Conservation (phyloP, 2,888 invertebrate genomes). For the Lasioglossum morio region DNA sequence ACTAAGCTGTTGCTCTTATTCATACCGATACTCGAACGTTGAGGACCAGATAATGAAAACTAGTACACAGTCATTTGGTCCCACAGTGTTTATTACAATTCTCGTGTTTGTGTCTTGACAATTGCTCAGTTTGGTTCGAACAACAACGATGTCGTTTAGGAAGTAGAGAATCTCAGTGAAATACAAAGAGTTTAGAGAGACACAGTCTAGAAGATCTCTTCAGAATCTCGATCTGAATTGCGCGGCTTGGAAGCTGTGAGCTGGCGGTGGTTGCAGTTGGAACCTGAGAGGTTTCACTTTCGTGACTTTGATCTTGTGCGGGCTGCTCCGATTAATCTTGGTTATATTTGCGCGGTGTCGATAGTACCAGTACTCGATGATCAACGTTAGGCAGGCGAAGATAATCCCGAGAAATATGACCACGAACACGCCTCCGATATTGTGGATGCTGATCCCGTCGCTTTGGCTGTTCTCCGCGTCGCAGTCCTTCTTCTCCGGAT, state of each 20-base stretch:
- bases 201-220: neutral
- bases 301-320: slow-evolving; percentile 49
- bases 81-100: neutral
- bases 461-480: slow-evolving; percentile 96
- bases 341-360: slow-evolving; percentile 89
- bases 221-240: slow-evolving; percentile 64
- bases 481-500: slow-evolving; percentile 91
- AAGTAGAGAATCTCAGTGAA: neutral
- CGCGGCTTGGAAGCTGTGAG: slow-evolving; percentile 69
- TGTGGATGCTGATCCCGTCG: slow-evolving; percentile 98
- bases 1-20: too few relatives aligned
- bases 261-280: slow-evolving; percentile 77
- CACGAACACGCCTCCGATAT: slow-evolving; percentile 99
- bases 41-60: too few relatives aligned
- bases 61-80: neutral
- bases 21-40: too few relatives aligned
- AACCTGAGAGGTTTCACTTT: slow-evolving; percentile 75
- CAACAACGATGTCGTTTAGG: neutral
- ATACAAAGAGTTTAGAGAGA: too few relatives aligned
- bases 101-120: neutral
- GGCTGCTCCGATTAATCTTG: slow-evolving; percentile 43
- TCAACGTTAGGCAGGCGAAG: slow-evolving; percentile 94
- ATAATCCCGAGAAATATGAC: slow-evolving; percentile 98
- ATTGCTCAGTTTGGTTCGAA: neutral
- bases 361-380: slow-evolving; percentile 98